Evolutionary conservation across 1,140 invertebrate genomes (phyloP).

Genomic region (Vanessa atalanta): DNA sequence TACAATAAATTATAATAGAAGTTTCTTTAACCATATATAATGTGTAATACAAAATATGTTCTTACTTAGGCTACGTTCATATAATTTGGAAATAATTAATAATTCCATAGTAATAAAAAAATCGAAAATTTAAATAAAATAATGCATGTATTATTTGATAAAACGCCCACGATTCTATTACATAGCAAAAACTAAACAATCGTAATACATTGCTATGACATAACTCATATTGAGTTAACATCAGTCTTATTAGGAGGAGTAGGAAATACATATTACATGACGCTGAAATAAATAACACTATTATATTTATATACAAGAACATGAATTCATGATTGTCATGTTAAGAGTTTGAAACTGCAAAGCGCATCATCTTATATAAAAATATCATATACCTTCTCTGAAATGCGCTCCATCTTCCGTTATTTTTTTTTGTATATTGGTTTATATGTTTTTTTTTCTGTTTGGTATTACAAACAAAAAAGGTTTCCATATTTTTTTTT

Average conservation of each 20-base stretch:
- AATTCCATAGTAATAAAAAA: background rate
- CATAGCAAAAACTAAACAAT: slow-evolving; percentile 19
- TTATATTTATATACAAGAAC: background rate
- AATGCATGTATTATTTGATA: background rate
- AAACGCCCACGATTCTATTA: slow-evolving; percentile 15
- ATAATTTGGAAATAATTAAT: background rate
- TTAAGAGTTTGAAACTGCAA: no score
- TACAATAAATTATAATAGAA: no score
- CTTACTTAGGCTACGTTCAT: background rate
- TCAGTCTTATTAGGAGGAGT: slow-evolving; percentile 22
- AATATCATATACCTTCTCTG: no score
- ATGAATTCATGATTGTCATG: no score
- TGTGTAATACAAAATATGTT: no score
- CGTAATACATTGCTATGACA: slow-evolving; percentile 32
- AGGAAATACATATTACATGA: slow-evolving; percentile 28
- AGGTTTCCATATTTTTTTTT: no score
- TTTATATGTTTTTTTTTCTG: background rate
- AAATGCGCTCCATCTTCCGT: no score
- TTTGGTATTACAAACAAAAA: background rate
- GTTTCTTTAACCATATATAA: no score
- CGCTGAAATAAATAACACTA: background rate
- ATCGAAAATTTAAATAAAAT: background rate
- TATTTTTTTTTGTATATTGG: no score
- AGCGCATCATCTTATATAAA: no score
- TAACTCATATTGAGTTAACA: slow-evolving; percentile 22